Percentiles rank a stretch among this genome's conserved stretches.
phyloP scores from a whole-genome alignment of 2,113 vertebrate species.

The Hippocampus barbouri region DNA sequence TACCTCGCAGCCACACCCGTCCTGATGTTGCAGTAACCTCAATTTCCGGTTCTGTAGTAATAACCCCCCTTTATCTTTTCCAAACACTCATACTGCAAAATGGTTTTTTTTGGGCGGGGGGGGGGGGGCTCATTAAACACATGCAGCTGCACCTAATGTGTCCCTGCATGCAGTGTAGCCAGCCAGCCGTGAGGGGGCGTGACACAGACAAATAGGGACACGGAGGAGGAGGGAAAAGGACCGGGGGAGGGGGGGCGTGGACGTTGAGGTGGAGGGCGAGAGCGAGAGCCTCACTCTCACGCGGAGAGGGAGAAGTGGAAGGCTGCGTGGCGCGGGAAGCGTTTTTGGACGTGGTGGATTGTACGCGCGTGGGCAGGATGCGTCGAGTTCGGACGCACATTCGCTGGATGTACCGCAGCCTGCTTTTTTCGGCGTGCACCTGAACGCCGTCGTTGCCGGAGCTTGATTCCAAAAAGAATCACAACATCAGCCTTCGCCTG shows the following conservation, averaged over 20 bases:
- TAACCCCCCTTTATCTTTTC: too few relatives aligned
- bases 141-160: not conserved
- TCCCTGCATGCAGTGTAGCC: slow-evolving; percentile 43
- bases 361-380: not conserved
- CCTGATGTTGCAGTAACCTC: too few relatives aligned
- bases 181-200: slow-evolving; percentile 38
- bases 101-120: too few relatives aligned
- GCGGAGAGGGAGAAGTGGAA: not conserved
- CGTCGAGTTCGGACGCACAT: not conserved
- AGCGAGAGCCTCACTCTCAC: not conserved
- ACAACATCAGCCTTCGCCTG: slow-evolving; percentile 9
- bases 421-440: slow-evolving; percentile 23
- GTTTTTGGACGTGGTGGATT: slow-evolving; percentile 2
- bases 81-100: too few relatives aligned
- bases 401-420: slow-evolving; percentile 19
- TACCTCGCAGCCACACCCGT: too few relatives aligned
- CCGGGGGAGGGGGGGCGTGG: not conserved
- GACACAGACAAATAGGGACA: slow-evolving; percentile 20
- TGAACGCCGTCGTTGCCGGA: not conserved
- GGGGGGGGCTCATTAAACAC: too few relatives aligned
- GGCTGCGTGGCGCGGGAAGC: not conserved
- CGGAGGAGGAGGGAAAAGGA: slow-evolving; percentile 1
- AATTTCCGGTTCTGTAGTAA: too few relatives aligned
- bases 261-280: slow-evolving; percentile 26
- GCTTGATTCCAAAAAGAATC: not conserved